Evolutionary conservation across 2,113 vertebrate genomes (phyloP).

Genomic region (Ancistrus triradiatus): DNA sequence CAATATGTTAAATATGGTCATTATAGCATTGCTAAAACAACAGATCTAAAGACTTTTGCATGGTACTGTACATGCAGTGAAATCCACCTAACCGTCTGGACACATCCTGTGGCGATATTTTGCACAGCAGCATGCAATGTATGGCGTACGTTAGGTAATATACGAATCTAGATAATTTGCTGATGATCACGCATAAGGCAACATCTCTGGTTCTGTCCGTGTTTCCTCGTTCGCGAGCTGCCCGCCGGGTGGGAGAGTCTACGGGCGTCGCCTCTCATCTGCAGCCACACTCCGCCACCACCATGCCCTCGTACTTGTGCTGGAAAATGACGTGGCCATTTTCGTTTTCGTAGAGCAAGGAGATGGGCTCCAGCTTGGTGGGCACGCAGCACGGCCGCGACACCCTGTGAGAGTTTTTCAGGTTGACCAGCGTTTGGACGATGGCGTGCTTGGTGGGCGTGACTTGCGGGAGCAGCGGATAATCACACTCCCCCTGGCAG

Average conservation of each 20-base stretch:
- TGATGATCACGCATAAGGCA: too few species aligned
- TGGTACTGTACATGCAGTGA: too few species aligned
- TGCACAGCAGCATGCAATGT: too few species aligned
- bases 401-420: slow-evolving; percentile 81
- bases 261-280: slow-evolving; percentile 60
- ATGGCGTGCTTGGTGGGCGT: slow-evolving; percentile 93
- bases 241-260: slow-evolving; percentile 7
- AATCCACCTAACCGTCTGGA: too few species aligned
- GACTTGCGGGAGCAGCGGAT: slow-evolving; percentile 83
- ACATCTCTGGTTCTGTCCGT: too few species aligned
- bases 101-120: too few species aligned
- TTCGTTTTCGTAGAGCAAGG: slow-evolving; percentile 86
- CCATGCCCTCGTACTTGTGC: slow-evolving; percentile 96
- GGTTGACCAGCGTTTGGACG: slow-evolving; percentile 84
- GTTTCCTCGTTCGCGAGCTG: too few species aligned
- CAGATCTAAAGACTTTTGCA: too few species aligned
- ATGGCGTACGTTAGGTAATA: too few species aligned
- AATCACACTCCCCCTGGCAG: slow-evolving; percentile 83
- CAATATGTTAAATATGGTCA: too few species aligned
- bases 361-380: slow-evolving; percentile 91
- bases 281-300: slow-evolving; percentile 93
- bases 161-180: too few species aligned
- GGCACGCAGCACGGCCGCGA: slow-evolving; percentile 93
- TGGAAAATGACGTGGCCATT: slow-evolving; percentile 90
- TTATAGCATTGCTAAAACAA: too few species aligned